Base-by-base conservation (phyloP, 2,797 vertebrate species). In the Chelon auratus region DNA sequence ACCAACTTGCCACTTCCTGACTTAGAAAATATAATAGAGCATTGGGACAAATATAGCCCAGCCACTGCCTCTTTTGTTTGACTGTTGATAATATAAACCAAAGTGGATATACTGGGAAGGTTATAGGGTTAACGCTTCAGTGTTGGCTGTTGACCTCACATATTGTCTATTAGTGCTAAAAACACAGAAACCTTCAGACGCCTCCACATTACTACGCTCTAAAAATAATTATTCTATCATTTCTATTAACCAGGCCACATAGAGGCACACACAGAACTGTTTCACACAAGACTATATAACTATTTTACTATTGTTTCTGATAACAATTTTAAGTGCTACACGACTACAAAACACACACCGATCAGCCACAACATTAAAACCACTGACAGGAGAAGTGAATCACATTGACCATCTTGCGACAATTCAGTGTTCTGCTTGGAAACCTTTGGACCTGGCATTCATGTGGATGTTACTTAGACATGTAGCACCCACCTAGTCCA, bases 1-100 rank as follows among this genome's bases (percentile, higher is more conserved):
- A 59, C 20, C 78, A 81, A 83, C 40, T 68, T 82, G 68, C 55
- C 40, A 81, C 78, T 81, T 91, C 79, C 82, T 81, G 62, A 12
- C 50, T 75, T 64, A 42, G 72, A 71, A 69, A 56, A 62, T 59
- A 37, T 26, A 59, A 54, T 51, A 63, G 42, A 66, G 36, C 57
- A 48, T 36, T 53, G 39, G 52, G 67, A 79, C 73, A 78, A 37
- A 84, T 80, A 77, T 79, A 82, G 55, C 15, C 18, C 33, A n/a
- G 20, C 62, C 64, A 45, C 39, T 12, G 15, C 24, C 30, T 63
- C 20, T 78, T 78, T 70, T 72, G 67, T 80, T 47, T 22, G 20
- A 85, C 52, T 72, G 55, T 48, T 76, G 50, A 80, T 71, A n/a
- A 61, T 68, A 45, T 61, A 62, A 40, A 73, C 56, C 52, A 78